Conservation (phyloP, 2,113 vertebrate genomes). For the Nerophis ophidion region DNA sequence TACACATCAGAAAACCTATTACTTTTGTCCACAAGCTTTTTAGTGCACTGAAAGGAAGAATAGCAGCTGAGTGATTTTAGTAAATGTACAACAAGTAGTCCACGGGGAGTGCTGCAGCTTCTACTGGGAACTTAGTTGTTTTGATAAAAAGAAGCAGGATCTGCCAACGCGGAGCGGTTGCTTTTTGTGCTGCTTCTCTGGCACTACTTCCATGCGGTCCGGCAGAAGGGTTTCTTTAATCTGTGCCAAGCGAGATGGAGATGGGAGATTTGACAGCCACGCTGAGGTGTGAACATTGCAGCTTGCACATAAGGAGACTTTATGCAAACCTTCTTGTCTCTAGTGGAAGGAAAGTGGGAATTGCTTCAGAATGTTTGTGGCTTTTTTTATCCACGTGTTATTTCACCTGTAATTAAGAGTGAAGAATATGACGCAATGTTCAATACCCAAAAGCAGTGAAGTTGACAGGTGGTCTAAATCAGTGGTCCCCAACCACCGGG, state of each 20-base stretch:
- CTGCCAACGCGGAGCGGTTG: slow-evolving; percentile 31
- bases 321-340: slow-evolving; percentile 23
- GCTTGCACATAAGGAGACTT: slow-evolving; percentile 33
- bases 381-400: background rate
- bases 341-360: background rate
- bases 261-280: slow-evolving; percentile 46
- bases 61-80: slow-evolving; percentile 21
- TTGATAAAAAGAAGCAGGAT: slow-evolving; percentile 30
- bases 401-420: slow-evolving; percentile 12
- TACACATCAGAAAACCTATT: slow-evolving; percentile 1
- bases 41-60: slow-evolving; percentile 10
- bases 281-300: slow-evolving; percentile 52
- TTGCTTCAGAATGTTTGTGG: slow-evolving; percentile 4
- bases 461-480: too few species aligned
- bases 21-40: slow-evolving; percentile 12
- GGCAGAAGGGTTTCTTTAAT: slow-evolving; percentile 27
- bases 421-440: background rate
- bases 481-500: too few species aligned
- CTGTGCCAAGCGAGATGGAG: slow-evolving; percentile 25
- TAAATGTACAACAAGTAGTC: slow-evolving; percentile 9
- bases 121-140: slow-evolving; percentile 24
- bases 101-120: slow-evolving; percentile 13
- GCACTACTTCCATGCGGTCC: slow-evolving; percentile 31
- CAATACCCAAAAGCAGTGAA: too few species aligned
- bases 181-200: slow-evolving; percentile 31